Base-by-base conservation (phyloP, 2,888 invertebrate genomes). In the Cryptocephalus moraei region DNA sequence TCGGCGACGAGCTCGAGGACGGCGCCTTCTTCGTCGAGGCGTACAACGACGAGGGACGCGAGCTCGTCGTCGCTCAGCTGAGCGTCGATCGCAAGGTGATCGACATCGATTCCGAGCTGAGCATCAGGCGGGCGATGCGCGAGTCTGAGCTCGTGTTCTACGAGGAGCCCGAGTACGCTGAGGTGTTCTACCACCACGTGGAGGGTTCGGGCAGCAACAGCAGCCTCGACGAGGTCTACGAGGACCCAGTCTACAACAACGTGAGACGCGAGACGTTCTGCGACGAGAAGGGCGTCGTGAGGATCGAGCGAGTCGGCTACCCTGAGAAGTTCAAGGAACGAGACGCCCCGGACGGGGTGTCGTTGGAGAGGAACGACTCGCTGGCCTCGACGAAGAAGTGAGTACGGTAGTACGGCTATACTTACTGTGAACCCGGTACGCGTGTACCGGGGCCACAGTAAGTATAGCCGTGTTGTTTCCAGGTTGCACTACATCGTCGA, bases 401-500 rank as follows among this genome's bases (percentile, higher is more conserved):
- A 48, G 48, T 43, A 40, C n/a, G n/a, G n/a, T n/a, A n/a, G n/a
- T n/a, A n/a, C n/a, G n/a, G n/a, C n/a, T n/a, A n/a, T n/a, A n/a
- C n/a, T n/a, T n/a, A n/a, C n/a, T n/a, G n/a, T n/a, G n/a, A n/a
- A n/a, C n/a, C n/a, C n/a, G n/a, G n/a, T n/a, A n/a, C n/a, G n/a
- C n/a, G n/a, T n/a, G n/a, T n/a, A n/a, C n/a, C n/a, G n/a, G n/a
- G 22, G 2, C 22, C 22, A 22, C 22, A n/a, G 22, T 22, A 4
- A 22, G 22, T 6, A 22, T 22, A n/a, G n/a, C n/a, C 6, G 22
- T 2, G 22, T 22, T 22, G 22, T 22, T 2, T 22, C 22, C 45
- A 68, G 67, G 43, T 51, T 62, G 36, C 58, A 62, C 10, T 63
- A 61, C 43, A 63, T 68, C 31, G 56, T 67, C 4, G 62, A 66